Base-by-base conservation (phyloP, 2,888 invertebrate genomes). In the Creontiades dilutus region DNA sequence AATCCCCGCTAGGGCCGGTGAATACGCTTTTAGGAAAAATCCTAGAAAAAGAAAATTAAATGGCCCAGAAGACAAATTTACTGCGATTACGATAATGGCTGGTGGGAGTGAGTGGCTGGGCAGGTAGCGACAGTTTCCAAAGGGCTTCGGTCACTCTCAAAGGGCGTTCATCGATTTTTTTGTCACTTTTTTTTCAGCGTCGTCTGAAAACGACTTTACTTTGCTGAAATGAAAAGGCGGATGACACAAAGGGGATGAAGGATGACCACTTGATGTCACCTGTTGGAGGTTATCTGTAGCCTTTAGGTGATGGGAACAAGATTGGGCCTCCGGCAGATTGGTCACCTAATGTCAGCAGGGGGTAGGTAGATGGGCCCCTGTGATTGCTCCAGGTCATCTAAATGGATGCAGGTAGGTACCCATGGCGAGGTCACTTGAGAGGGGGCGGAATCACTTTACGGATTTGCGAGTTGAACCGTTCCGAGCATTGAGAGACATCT, bases 211-310 rank as follows among this genome's bases (percentile, higher is more conserved):
- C 88, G 55, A 75, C 78, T 88, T 76, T 80, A 23, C 86, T 52
- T 82, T 19, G 27, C 19, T 48, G 48, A 82, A 82, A 82, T 52
- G 82, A 82, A 82, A 48, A 46, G 82, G 16, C 23, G 37, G 68
- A 48, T n/a, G 13, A 52, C 78, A 88, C 88, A 88, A 85, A 52
- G 57, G n/a, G 19, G 37, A 52, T 78, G 88, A 88, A 48, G 52
- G 88, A 88, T 55, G 88, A 80, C 88, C 88, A 88, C 88, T 88
- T 88, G 88, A 88, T 55, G 78, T 88, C 88, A 88, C 88, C 88
- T 88, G 88, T 52, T 78, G 52, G 57, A 86, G 28, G 37, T 86
- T 19, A 68, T 68, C 68, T 75, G 86, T 75, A 37, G 37, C 47
- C 47, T 16, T 19, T 68, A 48, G 86, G 48, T 48, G 86, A 75